phyloP scores from a whole-genome alignment of 2,113 vertebrate species.

The Platysternon megacephalum region DNA sequence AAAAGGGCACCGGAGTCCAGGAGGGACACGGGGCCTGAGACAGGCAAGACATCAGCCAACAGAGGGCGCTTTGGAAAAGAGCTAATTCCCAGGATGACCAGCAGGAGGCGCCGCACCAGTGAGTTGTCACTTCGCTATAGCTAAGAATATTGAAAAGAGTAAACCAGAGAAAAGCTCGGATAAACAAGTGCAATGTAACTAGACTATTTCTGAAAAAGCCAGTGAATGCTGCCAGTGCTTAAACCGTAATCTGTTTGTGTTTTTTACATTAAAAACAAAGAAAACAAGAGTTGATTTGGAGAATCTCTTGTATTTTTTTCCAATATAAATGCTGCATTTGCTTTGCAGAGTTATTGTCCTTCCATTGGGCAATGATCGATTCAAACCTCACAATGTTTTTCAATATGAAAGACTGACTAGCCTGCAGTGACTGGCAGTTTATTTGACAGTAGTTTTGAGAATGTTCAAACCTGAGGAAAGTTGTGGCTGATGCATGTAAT shows the following conservation, averaged over 20 bases:
- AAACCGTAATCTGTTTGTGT: accelerated
- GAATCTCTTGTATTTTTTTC: background rate
- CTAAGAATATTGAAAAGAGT: background rate
- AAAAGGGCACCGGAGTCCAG: too few relatives aligned
- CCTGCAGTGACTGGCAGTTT: background rate
- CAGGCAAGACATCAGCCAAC: too few relatives aligned
- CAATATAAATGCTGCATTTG: accelerated
- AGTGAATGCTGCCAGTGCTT: accelerated
- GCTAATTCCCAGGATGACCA: too few relatives aligned
- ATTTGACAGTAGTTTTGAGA: background rate
- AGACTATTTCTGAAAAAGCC: background rate
- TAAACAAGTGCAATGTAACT: background rate
- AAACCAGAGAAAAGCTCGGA: accelerated
- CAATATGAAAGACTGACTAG: too few relatives aligned
- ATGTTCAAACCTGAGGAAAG: background rate
- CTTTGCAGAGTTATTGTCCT: accelerated
- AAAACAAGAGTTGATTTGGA: background rate
- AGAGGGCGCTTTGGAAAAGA: too few relatives aligned
- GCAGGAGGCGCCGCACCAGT: too few relatives aligned
- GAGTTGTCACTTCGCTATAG: too few relatives aligned
- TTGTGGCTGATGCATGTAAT: background rate
- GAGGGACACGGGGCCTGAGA: too few relatives aligned
- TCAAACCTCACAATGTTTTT: background rate
- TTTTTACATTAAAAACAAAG: background rate
- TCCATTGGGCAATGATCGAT: background rate